These are phyloP conservation scores for Pseudoatta argentina DNA, from an alignment of 1,140 invertebrate genomes.

Conservation along the genomic window DNA sequence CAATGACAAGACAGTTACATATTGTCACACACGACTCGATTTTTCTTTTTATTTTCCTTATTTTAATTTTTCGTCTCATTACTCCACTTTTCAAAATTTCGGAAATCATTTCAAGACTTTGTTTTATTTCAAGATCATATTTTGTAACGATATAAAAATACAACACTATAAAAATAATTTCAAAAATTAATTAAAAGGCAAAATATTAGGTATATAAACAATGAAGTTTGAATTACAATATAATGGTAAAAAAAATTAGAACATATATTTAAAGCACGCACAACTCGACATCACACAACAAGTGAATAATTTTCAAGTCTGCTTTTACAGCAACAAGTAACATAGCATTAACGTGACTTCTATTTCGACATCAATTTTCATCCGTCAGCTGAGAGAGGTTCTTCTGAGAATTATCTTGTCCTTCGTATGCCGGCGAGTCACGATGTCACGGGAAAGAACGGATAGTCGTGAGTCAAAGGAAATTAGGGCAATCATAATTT, in stretches of 20 bases:
- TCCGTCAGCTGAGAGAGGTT: constrained; percentile 37
- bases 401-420: constrained; percentile 51
- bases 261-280: no score
- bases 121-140: not conserved
- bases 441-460: constrained; percentile 56
- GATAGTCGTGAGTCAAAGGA: constrained; percentile 68
- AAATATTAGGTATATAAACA: not conserved
- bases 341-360: constrained; percentile 33
- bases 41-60: not conserved
- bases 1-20: constrained; percentile 7
- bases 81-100: not conserved
- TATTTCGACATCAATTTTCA: constrained; percentile 31
- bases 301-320: constrained; percentile 1
- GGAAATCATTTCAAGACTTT: not conserved
- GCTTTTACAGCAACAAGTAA: constrained; percentile 18
- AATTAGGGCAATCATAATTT: constrained; percentile 80
- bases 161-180: not conserved
- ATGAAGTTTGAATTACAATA: not conserved
- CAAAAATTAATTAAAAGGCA: not conserved
- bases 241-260: not conserved
- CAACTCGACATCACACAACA: not conserved
- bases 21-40: not conserved
- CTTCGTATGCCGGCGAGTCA: constrained; percentile 39
- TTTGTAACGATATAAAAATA: not conserved
- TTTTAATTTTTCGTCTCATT: not conserved